Evolutionary conservation across 1,140 invertebrate genomes (phyloP).

Genomic region (Ceratosolen solmsi): DNA sequence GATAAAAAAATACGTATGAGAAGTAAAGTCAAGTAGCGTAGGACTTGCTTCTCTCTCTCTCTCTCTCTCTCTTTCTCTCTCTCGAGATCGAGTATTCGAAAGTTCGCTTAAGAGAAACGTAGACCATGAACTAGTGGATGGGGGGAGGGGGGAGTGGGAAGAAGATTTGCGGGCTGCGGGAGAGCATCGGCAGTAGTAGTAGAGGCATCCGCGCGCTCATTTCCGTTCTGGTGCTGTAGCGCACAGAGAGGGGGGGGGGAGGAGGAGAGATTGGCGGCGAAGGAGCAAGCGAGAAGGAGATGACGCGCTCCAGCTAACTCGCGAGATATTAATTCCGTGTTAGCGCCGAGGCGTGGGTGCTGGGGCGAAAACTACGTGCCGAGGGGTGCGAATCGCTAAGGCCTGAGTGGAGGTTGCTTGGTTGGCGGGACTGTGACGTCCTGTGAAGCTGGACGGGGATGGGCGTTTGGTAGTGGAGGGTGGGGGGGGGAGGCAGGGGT

Average conservation of each 20-base stretch:
- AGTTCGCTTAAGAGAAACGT: constrained; percentile 49
- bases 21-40: not conserved
- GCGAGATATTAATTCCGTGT: constrained; percentile 75
- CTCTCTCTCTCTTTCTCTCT: not conserved
- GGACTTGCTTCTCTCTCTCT: not conserved
- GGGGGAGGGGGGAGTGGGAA: not conserved
- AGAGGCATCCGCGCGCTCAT: constrained; percentile 73
- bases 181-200: constrained; percentile 56
- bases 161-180: constrained; percentile 22
- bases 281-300: constrained; percentile 46
- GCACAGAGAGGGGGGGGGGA: constrained; percentile 49
- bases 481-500: constrained; percentile 61
- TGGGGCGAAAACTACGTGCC: constrained; percentile 69
- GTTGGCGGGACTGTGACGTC: constrained; percentile 39
- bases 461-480: not conserved
- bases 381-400: constrained; percentile 59
- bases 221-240: constrained; percentile 68
- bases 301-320: constrained; percentile 68
- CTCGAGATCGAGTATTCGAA: not conserved
- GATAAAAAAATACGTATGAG: not conserved
- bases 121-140: constrained; percentile 15
- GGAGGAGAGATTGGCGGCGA: constrained; percentile 48
- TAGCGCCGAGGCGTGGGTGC: constrained; percentile 69
- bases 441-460: not conserved
- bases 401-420: constrained; percentile 52